Base-by-base conservation (phyloP, 2,797 vertebrate species). In the Tachyglossus aculeatus region DNA sequence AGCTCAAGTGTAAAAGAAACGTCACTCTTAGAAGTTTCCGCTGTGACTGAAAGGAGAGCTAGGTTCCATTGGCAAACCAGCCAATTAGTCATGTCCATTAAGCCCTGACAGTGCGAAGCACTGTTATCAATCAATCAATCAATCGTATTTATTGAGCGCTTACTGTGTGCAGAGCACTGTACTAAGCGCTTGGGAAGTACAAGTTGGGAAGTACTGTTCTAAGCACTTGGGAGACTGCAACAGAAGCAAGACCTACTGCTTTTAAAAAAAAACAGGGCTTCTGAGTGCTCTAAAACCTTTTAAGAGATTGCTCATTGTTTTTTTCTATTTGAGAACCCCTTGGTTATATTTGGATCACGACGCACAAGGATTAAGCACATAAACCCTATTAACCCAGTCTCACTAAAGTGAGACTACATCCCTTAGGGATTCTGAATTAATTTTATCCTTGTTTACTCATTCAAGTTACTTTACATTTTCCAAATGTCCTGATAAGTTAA, bases 21-120 rank as follows among this genome's bases (percentile, higher is more conserved):
- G n/a, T n/a, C n/a, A n/a, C n/a, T n/a, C 56, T 85, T 74, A 68
- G 61, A 82, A 62, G 67, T 76, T 64, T 69, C 43, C 36, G 65
- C 52, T 0, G 1, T 10, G 6, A 37, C 40, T 53, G 43, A 55
- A 66, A 68, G 80, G 44, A 48, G 11, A 75, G 51, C 38, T 86
- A 73, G 86, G 77, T 83, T 86, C 77, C 76, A 85, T 53, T 88
- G 69, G 64, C 57, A 89, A 87, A 88, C 80, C n/a, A n/a, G n/a
- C n/a, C n/a, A n/a, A n/a, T n/a, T n/a, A n/a, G n/a, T n/a, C n/a
- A n/a, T n/a, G n/a, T n/a, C n/a, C n/a, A n/a, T n/a, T n/a, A n/a
- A n/a, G n/a, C n/a, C n/a, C n/a, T n/a, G n/a, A n/a, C n/a, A n/a
- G n/a, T n/a, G n/a, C n/a, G n/a, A n/a, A n/a, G n/a, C n/a, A n/a